phyloP scores from a whole-genome alignment of 2,888 invertebrate genomes.

The Ferdinandea cuprea region DNA sequence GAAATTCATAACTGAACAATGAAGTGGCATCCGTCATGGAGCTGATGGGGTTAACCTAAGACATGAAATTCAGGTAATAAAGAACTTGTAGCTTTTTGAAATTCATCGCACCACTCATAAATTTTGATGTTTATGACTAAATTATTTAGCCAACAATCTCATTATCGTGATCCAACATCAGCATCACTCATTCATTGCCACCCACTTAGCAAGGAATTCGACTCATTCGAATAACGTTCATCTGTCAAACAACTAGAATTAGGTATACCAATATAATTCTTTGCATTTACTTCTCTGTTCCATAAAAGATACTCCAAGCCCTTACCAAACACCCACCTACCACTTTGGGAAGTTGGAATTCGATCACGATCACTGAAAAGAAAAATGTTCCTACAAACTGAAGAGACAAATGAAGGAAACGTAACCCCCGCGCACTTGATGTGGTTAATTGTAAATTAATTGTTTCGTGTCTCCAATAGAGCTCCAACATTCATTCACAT shows the following conservation, averaged over 20 bases:
- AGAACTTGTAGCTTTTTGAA: no score
- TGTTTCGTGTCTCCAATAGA: constrained; percentile 49
- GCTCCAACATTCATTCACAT: constrained; percentile 26
- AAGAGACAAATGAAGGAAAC: constrained; percentile 1
- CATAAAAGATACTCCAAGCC: constrained; percentile 33
- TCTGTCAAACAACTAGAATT: constrained; percentile 34
- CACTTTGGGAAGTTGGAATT: constrained; percentile 5
- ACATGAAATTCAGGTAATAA: no score
- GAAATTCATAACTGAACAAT: no score
- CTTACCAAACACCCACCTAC: constrained; percentile 33
- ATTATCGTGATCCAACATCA: constrained; percentile 9
- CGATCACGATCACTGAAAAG: constrained; percentile 40
- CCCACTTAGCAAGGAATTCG: constrained; percentile 24
- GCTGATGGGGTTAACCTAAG: no score
- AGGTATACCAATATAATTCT: neutral
- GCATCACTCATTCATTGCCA: neutral
- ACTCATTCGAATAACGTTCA: constrained; percentile 12
- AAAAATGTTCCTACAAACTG: constrained; percentile 8
- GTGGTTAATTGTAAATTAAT: constrained; percentile 61
- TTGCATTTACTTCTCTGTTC: neutral
- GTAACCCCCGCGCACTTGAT: constrained; percentile 28
- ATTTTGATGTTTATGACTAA: no score
- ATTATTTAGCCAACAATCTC: no score
- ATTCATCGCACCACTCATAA: no score
- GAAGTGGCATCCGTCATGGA: no score